These are phyloP conservation scores for Corythaixoides concolor DNA, from an alignment of 2,113 vertebrate species.

Conservation along the genomic window DNA sequence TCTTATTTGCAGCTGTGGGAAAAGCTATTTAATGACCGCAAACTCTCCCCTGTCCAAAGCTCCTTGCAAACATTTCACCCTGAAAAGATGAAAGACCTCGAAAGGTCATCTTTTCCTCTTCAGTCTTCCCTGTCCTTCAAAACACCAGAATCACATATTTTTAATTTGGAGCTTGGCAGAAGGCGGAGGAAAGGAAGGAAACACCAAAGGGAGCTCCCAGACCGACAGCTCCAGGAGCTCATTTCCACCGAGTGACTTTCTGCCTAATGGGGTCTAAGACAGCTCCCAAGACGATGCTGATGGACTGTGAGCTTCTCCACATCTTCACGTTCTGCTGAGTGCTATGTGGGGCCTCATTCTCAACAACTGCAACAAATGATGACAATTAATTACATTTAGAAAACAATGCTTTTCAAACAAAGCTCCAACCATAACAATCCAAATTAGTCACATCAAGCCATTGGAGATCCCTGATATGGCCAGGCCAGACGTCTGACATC, in stretches of 20 bases:
- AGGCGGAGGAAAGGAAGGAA: background rate
- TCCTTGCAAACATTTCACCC: background rate
- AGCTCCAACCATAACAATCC: fast-evolving
- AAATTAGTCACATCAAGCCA: background rate
- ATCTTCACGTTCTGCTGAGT: fast-evolving
- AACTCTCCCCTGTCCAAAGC: background rate
- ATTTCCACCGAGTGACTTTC: fast-evolving
- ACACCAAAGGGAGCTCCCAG: background rate
- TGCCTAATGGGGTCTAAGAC: fast-evolving
- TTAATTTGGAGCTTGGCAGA: background rate
- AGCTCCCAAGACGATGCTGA: background rate
- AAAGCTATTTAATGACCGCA: background rate
- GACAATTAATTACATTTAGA: background rate
- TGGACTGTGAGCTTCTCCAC: background rate
- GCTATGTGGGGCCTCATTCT: fast-evolving
- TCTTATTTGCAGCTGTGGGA: background rate
- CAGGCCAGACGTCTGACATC: background rate
- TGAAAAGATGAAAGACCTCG: background rate
- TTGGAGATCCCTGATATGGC: background rate
- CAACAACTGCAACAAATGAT: background rate
- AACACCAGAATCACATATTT: fast-evolving
- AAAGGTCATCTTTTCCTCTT: background rate
- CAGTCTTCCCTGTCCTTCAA: background rate
- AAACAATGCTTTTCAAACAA: background rate
- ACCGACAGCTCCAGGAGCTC: fast-evolving